These are phyloP conservation scores for Xiphorhynchus elegans DNA, from an alignment of 2,113 vertebrate species.

Conservation along the genomic window DNA sequence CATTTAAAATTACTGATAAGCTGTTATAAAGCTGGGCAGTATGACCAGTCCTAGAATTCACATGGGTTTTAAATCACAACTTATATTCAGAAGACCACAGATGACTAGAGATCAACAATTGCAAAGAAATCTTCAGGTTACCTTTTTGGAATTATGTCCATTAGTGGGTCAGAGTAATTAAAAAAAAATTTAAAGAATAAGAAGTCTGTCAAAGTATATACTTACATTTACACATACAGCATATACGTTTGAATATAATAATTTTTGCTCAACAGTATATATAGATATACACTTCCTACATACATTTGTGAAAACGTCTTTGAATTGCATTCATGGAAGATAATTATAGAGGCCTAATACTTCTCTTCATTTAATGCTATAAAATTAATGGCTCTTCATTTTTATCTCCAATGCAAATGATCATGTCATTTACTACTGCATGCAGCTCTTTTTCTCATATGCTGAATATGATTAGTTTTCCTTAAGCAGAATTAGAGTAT, in stretches of 20 bases:
- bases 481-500: constrained; percentile 48
- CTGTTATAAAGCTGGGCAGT: background rate
- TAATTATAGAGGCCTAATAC: constrained; percentile 73
- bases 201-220: background rate
- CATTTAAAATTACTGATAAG: background rate
- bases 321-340: constrained; percentile 68
- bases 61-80: background rate
- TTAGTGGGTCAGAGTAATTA: background rate
- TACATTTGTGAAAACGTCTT: constrained; percentile 58
- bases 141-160: background rate
- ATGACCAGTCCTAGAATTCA: background rate
- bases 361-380: constrained; percentile 73
- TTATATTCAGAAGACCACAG: background rate
- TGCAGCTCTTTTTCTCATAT: constrained; percentile 35
- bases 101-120: background rate
- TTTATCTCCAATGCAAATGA: constrained; percentile 72
- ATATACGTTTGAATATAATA: background rate
- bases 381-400: constrained; percentile 80
- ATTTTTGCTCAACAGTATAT: background rate
- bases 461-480: constrained; percentile 66
- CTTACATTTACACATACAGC: background rate
- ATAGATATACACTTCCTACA: background rate
- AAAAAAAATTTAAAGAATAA: background rate
- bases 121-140: background rate
- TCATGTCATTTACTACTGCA: constrained; percentile 60